phyloP scores from a whole-genome alignment of 2,797 vertebrate genomes.

The Nannoperca australis region DNA sequence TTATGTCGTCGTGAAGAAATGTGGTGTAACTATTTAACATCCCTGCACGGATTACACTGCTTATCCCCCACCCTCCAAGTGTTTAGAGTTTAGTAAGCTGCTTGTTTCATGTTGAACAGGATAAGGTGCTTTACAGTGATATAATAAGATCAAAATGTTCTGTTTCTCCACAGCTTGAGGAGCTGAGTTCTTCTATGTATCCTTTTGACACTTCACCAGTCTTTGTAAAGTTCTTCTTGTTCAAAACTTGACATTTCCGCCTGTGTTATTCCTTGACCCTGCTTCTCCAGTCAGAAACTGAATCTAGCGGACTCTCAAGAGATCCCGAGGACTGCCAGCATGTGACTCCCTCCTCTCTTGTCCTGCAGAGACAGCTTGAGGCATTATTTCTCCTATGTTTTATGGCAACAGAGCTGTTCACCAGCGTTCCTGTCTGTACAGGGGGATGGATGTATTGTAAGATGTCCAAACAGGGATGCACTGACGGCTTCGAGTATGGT shows the following conservation, averaged over 20 bases:
- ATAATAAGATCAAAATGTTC: not conserved
- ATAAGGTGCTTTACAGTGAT: not conserved
- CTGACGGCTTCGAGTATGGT: not conserved
- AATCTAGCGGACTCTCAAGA: conserved; percentile 96
- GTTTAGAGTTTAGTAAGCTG: conserved; percentile 16
- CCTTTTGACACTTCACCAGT: conserved; percentile 84
- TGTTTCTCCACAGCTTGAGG: conserved; percentile 91
- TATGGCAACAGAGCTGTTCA: conserved; percentile 22
- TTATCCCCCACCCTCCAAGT: not conserved
- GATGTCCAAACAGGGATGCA: conserved; percentile 15
- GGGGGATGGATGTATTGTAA: conserved; percentile 25
- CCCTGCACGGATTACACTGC: conserved; percentile 21
- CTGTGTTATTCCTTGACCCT: conserved; percentile 54
- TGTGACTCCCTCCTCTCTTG: conserved; percentile 76
- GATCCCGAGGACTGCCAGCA: conserved; percentile 87
- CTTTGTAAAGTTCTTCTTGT: no score
- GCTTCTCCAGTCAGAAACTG: conserved; percentile 91
- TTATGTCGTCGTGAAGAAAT: not conserved
- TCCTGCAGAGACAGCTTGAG: not conserved
- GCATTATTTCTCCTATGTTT: conserved; percentile 29
- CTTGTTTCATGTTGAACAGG: not conserved
- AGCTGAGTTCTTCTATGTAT: conserved; percentile 99
- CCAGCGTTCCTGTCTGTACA: conserved; percentile 35
- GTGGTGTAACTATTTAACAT: conserved; percentile 6
- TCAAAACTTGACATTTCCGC: accelerated